Evolutionary conservation across 2,888 invertebrate genomes (phyloP).

Genomic region (Standfussiana lucernea): DNA sequence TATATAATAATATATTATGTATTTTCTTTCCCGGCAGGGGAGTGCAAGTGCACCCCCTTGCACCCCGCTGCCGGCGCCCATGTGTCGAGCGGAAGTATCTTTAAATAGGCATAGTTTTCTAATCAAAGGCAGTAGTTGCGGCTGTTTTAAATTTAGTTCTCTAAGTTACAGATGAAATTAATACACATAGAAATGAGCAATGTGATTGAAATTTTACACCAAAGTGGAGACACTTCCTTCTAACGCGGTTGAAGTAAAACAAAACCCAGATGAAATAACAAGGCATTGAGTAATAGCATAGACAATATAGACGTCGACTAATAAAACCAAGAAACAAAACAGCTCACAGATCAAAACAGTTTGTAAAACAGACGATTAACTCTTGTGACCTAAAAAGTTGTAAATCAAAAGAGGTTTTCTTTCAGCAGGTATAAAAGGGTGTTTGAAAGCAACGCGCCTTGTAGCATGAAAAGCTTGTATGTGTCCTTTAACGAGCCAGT

Average conservation of each 20-base stretch:
- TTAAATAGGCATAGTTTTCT: background rate
- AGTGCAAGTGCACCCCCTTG: no score
- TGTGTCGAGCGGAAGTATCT: background rate
- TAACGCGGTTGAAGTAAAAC: slow-evolving; percentile 62
- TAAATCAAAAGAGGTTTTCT: slow-evolving; percentile 58
- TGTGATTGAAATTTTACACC: slow-evolving; percentile 45
- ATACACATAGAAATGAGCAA: slow-evolving; percentile 42
- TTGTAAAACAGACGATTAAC: slow-evolving; percentile 38
- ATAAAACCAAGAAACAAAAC: slow-evolving; percentile 29
- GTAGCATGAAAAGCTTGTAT: slow-evolving; percentile 75
- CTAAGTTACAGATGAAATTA: slow-evolving; percentile 33
- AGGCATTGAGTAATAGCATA: slow-evolving; percentile 44
- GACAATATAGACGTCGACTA: slow-evolving; percentile 15
- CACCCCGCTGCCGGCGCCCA: no score
- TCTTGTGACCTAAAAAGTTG: slow-evolving; percentile 62
- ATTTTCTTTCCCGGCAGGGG: no score
- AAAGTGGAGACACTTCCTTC: slow-evolving; percentile 56
- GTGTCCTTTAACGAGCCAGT: slow-evolving; percentile 86
- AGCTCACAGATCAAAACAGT: slow-evolving; percentile 37
- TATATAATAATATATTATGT: no score
- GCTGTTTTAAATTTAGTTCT: background rate
- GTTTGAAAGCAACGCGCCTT: slow-evolving; percentile 70
- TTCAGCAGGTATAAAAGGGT: slow-evolving; percentile 61
- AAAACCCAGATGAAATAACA: slow-evolving; percentile 58
- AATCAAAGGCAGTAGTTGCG: background rate